A percentile compares a stretch with the other conserved stretches of the same genome.
Evolutionary conservation across 1,140 invertebrate genomes (phyloP).

Genomic region (Bombus turneri): DNA sequence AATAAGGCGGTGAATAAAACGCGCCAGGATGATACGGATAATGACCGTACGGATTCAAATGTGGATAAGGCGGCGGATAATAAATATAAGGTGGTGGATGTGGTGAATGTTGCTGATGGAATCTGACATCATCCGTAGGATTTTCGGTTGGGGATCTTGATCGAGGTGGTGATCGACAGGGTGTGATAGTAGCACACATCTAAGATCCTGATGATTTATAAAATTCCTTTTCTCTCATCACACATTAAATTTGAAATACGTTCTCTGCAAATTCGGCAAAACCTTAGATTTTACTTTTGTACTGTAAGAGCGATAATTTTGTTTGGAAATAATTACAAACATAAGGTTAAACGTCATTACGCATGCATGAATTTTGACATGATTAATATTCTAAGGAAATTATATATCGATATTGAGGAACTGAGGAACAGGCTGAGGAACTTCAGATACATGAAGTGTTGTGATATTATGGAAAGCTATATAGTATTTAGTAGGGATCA

Average conservation of each 20-base stretch:
- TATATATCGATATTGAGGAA: not conserved
- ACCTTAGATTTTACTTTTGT: no score
- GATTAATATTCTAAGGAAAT: no score
- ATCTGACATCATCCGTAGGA: constrained; percentile 2
- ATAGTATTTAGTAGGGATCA: not conserved
- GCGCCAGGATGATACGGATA: constrained; percentile 40
- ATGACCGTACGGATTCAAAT: constrained; percentile 42
- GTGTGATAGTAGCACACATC: constrained; percentile 49
- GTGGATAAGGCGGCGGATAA: constrained; percentile 42
- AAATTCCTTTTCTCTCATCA: not conserved
- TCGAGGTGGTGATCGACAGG: constrained; percentile 17
- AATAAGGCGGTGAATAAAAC: constrained; percentile 47
- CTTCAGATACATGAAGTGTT: not conserved
- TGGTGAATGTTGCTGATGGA: constrained; percentile 27
- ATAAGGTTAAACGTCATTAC: constrained; percentile 18
- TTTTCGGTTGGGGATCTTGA: not conserved
- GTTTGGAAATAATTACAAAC: not conserved
- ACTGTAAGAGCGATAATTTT: constrained; percentile 27
- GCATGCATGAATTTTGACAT: not conserved
- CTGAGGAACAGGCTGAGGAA: not conserved
- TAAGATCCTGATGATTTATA: constrained; percentile 5
- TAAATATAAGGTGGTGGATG: constrained; percentile 39
- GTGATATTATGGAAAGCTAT: not conserved
- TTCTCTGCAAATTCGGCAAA: not conserved
- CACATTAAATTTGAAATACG: not conserved